Conservation (phyloP, 2,797 vertebrate genomes). For the Lycodopsis pacificus region DNA sequence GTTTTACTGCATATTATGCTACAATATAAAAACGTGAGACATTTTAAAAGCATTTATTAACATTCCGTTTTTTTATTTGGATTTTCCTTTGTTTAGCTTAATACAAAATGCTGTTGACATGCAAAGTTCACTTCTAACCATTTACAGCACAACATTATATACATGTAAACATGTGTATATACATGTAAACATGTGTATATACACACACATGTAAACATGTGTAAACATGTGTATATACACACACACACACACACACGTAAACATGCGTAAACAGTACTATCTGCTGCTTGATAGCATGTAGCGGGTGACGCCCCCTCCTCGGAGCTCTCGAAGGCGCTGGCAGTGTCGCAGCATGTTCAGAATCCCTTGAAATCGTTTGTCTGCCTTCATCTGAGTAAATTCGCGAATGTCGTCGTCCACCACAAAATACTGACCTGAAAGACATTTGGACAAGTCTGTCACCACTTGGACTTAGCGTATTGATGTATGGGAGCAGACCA, state of each 20-base stretch:
- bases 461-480: neutral
- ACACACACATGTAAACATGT: too few relatives aligned
- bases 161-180: too few relatives aligned
- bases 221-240: too few relatives aligned
- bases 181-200: too few relatives aligned
- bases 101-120: neutral
- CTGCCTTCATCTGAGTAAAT: constrained; percentile 87
- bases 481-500: neutral
- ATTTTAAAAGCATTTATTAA: neutral
- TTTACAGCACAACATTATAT: neutral
- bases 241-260: too few relatives aligned
- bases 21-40: neutral
- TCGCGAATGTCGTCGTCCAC: constrained; percentile 92
- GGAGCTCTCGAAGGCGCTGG: constrained; percentile 87
- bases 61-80: neutral
- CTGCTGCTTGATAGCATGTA: constrained; percentile 77
- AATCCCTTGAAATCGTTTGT: constrained; percentile 90
- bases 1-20: neutral
- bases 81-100: neutral
- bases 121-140: neutral
- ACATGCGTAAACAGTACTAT: too few relatives aligned
- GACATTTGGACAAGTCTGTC: constrained; percentile 3
- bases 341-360: constrained; percentile 93
- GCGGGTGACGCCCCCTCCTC: constrained; percentile 84
- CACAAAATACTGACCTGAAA: constrained; percentile 89